Conservation (phyloP, 2,113 vertebrate species). For the Ptilonorhynchus violaceus region DNA sequence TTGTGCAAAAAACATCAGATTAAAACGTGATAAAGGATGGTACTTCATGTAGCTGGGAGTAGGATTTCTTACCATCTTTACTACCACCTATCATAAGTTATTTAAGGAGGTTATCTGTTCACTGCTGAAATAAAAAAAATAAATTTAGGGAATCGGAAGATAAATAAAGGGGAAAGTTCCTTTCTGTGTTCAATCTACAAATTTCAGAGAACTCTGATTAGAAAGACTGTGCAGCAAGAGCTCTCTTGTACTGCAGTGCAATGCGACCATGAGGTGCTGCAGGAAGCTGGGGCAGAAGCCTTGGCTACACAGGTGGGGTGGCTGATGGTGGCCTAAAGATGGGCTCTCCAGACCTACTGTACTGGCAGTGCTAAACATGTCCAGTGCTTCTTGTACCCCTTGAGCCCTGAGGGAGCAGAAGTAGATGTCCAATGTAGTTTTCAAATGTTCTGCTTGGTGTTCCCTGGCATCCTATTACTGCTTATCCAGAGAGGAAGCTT, state of each 20-base stretch:
- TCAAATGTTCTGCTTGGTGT: background rate
- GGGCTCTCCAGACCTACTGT: background rate
- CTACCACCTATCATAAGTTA: background rate
- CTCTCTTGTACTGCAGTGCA: background rate
- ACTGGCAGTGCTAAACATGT: background rate
- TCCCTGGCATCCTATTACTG: background rate
- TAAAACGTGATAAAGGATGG: background rate
- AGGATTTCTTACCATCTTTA: background rate
- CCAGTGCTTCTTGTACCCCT: background rate
- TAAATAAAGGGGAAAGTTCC: background rate
- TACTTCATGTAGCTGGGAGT: background rate
- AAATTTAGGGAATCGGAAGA: background rate
- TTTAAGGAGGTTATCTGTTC: background rate
- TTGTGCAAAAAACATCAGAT: background rate
- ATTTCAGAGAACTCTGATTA: background rate
- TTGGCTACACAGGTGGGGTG: background rate
- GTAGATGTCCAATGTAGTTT: background rate
- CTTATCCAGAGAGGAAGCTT: background rate
- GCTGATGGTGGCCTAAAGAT: background rate
- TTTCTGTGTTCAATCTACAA: background rate
- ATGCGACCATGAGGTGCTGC: background rate
- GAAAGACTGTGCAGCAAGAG: background rate
- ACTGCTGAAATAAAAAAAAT: background rate
- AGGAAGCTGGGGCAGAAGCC: background rate
- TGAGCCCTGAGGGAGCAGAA: background rate